These are phyloP conservation scores for Caerostris extrusa DNA, from an alignment of 1,140 invertebrate species.

Conservation along the genomic window DNA sequence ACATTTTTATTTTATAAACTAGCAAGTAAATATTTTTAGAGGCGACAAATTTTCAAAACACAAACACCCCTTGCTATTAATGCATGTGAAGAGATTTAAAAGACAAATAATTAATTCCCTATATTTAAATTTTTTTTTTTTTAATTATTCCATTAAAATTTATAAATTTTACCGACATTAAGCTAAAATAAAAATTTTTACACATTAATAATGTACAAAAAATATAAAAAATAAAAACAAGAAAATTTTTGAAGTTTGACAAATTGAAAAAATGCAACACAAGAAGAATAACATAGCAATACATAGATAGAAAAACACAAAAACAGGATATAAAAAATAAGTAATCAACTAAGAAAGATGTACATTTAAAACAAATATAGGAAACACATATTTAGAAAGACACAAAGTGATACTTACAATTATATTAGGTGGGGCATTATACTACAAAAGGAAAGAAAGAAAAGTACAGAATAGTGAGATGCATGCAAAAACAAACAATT, in stretches of 20 bases:
- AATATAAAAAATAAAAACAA: not conserved
- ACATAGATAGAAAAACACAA: not conserved
- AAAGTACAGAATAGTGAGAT: constrained; percentile 41
- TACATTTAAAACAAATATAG: not conserved
- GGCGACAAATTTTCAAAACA: no score
- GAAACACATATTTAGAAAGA: not conserved
- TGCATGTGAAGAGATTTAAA: no score
- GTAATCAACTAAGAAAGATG: not conserved
- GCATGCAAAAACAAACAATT: constrained; percentile 63
- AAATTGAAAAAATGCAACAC: not conserved
- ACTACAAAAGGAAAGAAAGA: constrained; percentile 78
- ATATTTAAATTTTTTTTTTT: no score
- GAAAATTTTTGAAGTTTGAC: not conserved
- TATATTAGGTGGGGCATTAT: constrained; percentile 77
- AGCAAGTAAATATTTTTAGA: no score
- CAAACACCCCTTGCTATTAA: no score
- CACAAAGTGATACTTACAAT: constrained; percentile 73
- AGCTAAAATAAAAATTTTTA: no score
- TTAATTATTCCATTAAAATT: no score
- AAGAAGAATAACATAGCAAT: not conserved
- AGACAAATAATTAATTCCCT: no score
- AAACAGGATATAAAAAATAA: not conserved
- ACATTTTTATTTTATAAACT: no score
- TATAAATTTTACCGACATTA: no score
- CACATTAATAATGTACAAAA: no score